Conservation (phyloP, 2,113 vertebrate species). For the Zosterops hypoxanthus region DNA sequence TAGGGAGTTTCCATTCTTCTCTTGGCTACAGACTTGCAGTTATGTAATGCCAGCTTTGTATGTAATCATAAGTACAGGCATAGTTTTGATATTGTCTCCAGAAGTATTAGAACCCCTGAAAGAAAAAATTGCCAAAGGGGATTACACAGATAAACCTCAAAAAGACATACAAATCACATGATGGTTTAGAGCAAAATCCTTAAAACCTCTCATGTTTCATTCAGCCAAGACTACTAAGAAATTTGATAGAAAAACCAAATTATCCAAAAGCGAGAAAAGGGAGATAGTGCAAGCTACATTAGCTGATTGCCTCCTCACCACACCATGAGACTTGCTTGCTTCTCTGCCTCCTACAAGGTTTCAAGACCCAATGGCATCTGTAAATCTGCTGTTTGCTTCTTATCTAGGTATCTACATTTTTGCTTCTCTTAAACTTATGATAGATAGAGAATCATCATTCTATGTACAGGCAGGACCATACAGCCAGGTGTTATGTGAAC, state of each 20-base stretch:
- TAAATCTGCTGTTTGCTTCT: background rate
- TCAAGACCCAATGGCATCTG: background rate
- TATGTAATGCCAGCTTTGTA: conserved; percentile 1
- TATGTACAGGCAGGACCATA: background rate
- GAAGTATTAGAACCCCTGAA: background rate
- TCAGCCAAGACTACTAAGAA: background rate
- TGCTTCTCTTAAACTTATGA: background rate
- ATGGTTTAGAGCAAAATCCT: background rate
- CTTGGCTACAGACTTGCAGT: background rate
- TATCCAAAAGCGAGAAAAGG: background rate
- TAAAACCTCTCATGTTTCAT: background rate
- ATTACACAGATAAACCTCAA: background rate
- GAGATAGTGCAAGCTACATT: background rate
- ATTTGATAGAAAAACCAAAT: background rate
- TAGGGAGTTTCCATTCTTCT: conserved; percentile 12
- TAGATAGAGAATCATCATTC: background rate
- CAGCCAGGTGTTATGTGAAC: conserved; percentile 11
- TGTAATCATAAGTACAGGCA: background rate
- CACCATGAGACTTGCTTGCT: background rate
- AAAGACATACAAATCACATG: background rate
- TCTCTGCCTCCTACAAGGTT: background rate
- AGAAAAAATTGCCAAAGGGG: background rate
- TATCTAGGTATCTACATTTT: background rate
- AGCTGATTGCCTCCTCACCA: background rate
- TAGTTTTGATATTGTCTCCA: conserved; percentile 11